A percentile compares a stretch with the other conserved stretches of the same genome.
phyloP scores from a whole-genome alignment of 1,140 invertebrate species.

The Micrasema minimum region DNA sequence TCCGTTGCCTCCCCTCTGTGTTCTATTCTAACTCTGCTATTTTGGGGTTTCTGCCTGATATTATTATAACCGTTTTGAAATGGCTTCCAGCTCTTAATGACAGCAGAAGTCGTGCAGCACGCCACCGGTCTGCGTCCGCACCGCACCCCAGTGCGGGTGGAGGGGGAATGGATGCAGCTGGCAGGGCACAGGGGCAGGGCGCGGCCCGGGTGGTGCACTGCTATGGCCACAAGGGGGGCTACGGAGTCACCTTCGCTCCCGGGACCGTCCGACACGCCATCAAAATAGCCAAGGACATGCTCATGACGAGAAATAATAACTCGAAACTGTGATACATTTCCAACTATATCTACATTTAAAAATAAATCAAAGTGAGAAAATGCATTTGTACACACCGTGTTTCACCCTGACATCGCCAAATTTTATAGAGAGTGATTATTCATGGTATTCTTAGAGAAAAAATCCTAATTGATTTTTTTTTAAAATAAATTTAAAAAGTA shows the following conservation, averaged over 20 bases:
- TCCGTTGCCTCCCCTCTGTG: too few species aligned
- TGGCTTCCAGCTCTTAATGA: constrained; percentile 68
- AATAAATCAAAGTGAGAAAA: not conserved
- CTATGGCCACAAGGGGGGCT: constrained; percentile 93
- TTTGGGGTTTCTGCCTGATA: too few species aligned
- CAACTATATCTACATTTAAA: constrained; percentile 3
- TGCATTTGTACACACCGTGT: not conserved
- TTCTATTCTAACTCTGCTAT: too few species aligned
- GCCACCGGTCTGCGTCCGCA: constrained; percentile 84
- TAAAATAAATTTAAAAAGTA: too few species aligned
- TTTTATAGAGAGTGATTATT: too few species aligned
- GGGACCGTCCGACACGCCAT: constrained; percentile 84
- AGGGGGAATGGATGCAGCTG: constrained; percentile 68
- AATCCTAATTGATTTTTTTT: too few species aligned
- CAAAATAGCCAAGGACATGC: constrained; percentile 70
- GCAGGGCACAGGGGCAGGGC: constrained; percentile 68
- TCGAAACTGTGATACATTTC: constrained; percentile 60
- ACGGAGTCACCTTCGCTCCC: constrained; percentile 88
- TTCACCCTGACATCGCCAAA: too few species aligned
- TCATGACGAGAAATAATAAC: constrained; percentile 60
- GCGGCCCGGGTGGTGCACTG: constrained; percentile 83
- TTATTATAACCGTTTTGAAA: too few species aligned
- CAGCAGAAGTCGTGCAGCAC: constrained; percentile 72
- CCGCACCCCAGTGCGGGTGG: constrained; percentile 80
- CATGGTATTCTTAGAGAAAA: too few species aligned